Conservation (phyloP, 2,113 vertebrate genomes). For the Apteryx owenii region DNA sequence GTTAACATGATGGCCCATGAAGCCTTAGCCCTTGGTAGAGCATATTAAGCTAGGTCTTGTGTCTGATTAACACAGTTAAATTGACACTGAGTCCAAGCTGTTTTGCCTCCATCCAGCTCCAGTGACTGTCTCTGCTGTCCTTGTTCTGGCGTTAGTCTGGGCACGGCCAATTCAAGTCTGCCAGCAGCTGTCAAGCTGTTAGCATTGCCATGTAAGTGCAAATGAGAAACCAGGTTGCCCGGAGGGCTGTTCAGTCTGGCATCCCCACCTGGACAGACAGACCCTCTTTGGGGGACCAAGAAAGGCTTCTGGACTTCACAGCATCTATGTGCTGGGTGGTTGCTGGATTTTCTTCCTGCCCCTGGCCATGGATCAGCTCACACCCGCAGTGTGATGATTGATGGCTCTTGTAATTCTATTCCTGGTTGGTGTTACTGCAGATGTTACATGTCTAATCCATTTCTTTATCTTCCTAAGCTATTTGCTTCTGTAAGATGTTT, state of each 20-base stretch:
- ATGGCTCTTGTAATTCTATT: background rate
- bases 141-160: background rate
- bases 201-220: background rate
- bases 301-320: background rate
- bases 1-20: fast-evolving
- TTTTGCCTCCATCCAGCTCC: background rate
- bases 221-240: background rate
- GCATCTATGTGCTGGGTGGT: fast-evolving
- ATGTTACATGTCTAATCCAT: background rate
- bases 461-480: conserved; percentile 44
- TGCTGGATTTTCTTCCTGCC: background rate
- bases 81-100: background rate
- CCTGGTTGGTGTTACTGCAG: background rate
- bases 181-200: background rate
- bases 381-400: background rate
- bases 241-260: background rate
- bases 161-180: background rate
- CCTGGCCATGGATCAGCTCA: background rate
- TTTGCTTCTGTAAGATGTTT: conserved; percentile 8
- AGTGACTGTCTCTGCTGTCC: background rate
- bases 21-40: background rate
- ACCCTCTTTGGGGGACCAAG: background rate
- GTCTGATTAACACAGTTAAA: background rate
- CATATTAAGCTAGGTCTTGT: background rate
- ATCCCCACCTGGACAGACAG: background rate